Percentiles rank a stretch among this genome's conserved stretches.
These are phyloP conservation scores for Megaceryle torquata DNA, from an alignment of 2,113 vertebrate genomes.

Conservation along the genomic window DNA sequence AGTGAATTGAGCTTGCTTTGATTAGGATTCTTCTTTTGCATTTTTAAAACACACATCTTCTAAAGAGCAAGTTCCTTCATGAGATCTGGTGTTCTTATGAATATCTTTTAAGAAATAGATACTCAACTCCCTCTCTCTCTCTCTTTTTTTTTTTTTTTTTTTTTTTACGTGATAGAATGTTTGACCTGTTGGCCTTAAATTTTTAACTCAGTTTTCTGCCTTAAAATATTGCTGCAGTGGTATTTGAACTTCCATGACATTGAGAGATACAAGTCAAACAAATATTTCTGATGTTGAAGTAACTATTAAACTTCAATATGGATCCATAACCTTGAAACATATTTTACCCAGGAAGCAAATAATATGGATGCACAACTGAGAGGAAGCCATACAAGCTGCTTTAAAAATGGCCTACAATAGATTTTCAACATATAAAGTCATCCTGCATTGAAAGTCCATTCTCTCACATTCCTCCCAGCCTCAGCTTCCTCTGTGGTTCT, in stretches of 20 bases:
- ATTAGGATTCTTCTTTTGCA: slow-evolving; percentile 25
- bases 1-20: slow-evolving; percentile 21
- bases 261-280: slow-evolving; percentile 23
- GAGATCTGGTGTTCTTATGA: slow-evolving; percentile 20
- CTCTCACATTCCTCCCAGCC: not conserved
- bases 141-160: not conserved
- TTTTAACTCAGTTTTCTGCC: not conserved
- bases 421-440: not conserved
- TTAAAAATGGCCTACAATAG: not conserved
- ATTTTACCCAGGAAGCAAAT: slow-evolving; percentile 14
- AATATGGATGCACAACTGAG: not conserved
- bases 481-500: not conserved
- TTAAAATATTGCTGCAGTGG: slow-evolving; percentile 13
- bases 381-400: not conserved
- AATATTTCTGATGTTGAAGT: slow-evolving; percentile 31
- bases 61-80: not conserved
- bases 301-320: not conserved
- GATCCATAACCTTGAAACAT: not conserved
- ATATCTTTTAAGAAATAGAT: slow-evolving; percentile 6
- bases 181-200: slow-evolving; percentile 48
- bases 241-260: slow-evolving; percentile 26
- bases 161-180: not conserved
- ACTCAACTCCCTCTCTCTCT: not conserved
- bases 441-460: not conserved
- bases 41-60: slow-evolving; percentile 27